Percentiles rank a stretch among this genome's conserved stretches.
phyloP scores from a whole-genome alignment of 2,797 vertebrate genomes.

The Corythornis leucogaster region DNA sequence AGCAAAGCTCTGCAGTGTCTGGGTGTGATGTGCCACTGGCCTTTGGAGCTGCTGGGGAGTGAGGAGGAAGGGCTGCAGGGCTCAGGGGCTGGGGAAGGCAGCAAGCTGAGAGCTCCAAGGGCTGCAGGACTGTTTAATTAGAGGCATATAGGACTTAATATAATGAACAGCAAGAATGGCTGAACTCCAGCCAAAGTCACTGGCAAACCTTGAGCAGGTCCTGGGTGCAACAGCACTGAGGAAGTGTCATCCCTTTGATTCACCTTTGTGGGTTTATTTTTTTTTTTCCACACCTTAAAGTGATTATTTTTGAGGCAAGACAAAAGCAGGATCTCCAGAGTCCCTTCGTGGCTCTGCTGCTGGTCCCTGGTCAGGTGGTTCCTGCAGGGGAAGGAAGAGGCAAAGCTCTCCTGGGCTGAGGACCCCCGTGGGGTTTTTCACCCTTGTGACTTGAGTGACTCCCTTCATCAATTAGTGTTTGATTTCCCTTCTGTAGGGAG shows the following conservation, averaged over 20 bases:
- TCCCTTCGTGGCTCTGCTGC: not conserved
- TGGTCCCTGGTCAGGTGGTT: not conserved
- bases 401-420: not conserved
- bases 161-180: not conserved
- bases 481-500: not conserved
- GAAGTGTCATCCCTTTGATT: not conserved
- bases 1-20: constrained; percentile 33
- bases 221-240: not conserved
- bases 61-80: not conserved
- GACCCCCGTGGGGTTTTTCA: fast-evolving
- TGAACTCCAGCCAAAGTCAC: not conserved
- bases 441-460: fast-evolving
- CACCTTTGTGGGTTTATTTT: not conserved
- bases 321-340: not conserved
- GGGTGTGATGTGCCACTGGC: not conserved
- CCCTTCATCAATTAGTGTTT: not conserved
- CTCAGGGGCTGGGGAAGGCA: not conserved
- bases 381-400: not conserved
- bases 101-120: not conserved
- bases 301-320: not conserved
- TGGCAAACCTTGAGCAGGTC: not conserved
- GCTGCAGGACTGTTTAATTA: not conserved
- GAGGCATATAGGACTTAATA: not conserved
- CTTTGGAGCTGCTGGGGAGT: not conserved
- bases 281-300: not conserved